phyloP scores from a whole-genome alignment of 2,888 invertebrate genomes.

The Axea sp. region DNA sequence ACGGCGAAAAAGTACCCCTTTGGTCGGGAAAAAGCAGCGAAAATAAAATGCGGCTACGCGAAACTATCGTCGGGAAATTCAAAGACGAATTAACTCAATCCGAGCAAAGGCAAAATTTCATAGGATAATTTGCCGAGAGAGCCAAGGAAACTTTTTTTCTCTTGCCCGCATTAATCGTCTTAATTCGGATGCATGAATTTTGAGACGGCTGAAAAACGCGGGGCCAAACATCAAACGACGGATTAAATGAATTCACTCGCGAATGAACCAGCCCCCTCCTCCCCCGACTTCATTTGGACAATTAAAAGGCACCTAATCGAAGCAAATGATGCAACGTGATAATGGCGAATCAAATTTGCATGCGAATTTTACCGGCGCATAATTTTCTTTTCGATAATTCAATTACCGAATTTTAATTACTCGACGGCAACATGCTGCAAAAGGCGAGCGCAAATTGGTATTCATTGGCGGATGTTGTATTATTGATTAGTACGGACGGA shows the following conservation, averaged over 20 bases:
- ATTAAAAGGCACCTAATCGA: slow-evolving; percentile 19
- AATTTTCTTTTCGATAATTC: slow-evolving; percentile 52
- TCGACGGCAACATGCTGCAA: slow-evolving; percentile 27
- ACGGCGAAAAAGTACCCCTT: slow-evolving; percentile 11
- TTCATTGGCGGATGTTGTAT: slow-evolving; percentile 56
- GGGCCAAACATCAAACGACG: neutral
- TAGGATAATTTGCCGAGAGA: slow-evolving; percentile 2
- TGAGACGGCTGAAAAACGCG: neutral
- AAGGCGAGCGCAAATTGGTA: slow-evolving; percentile 49
- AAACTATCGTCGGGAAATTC: slow-evolving; percentile 2
- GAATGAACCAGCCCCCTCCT: no score
- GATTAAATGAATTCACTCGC: slow-evolving; percentile 17
- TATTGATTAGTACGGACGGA: slow-evolving; percentile 57
- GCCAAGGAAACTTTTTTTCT: neutral
- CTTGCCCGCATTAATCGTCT: slow-evolving; percentile 3
- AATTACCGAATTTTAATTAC: slow-evolving; percentile 58
- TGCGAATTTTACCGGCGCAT: slow-evolving; percentile 38
- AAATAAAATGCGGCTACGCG: slow-evolving; percentile 8
- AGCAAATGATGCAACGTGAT: slow-evolving; percentile 35
- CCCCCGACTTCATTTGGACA: neutral
- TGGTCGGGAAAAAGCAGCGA: slow-evolving; percentile 6
- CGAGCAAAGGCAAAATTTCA: slow-evolving; percentile 13
- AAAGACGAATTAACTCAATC: slow-evolving; percentile 19
- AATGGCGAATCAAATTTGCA: slow-evolving; percentile 54
- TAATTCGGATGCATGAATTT: slow-evolving; percentile 4